A percentile compares a stretch with the other conserved stretches of the same genome.
Evolutionary conservation across 2,888 invertebrate species (phyloP).

Genomic region (Tiphia femorata): DNA sequence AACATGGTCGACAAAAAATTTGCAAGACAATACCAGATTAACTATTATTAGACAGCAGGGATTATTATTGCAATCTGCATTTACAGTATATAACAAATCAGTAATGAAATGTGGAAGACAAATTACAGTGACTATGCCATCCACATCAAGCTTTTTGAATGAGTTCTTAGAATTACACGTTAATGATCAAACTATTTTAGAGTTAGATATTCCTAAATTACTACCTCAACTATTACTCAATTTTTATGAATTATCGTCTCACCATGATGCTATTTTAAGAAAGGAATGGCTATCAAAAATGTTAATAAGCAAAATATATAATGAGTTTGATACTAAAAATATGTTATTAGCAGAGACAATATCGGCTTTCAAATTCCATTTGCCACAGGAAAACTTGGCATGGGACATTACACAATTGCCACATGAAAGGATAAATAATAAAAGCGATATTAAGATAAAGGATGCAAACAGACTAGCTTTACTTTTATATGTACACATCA

Average conservation of each 20-base stretch:
- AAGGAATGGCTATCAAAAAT: constrained; percentile 50
- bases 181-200: background rate
- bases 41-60: constrained; percentile 73
- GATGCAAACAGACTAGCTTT: constrained; percentile 69
- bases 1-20: constrained; percentile 67
- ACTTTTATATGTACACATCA: constrained; percentile 69
- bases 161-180: constrained; percentile 35
- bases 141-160: constrained; percentile 43
- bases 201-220: constrained; percentile 31
- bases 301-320: constrained; percentile 1
- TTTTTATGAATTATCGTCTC: constrained; percentile 67
- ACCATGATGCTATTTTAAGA: constrained; percentile 62
- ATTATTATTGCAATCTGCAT: constrained; percentile 60
- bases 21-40: constrained; percentile 71
- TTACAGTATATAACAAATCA: constrained; percentile 17
- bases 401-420: constrained; percentile 48
- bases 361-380: constrained; percentile 24
- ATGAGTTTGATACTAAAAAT: constrained; percentile 27
- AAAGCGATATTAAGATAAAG: constrained; percentile 20
- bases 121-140: constrained; percentile 1
- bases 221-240: constrained; percentile 63
- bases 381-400: constrained; percentile 28
- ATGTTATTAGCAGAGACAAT: constrained; percentile 37
- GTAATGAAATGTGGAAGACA: constrained; percentile 9
- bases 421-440: constrained; percentile 10